A percentile compares a stretch with the other conserved stretches of the same genome.
These are phyloP conservation scores for Folsomia manolachei DNA, from an alignment of 2,888 invertebrate genomes.

Conservation along the genomic window DNA sequence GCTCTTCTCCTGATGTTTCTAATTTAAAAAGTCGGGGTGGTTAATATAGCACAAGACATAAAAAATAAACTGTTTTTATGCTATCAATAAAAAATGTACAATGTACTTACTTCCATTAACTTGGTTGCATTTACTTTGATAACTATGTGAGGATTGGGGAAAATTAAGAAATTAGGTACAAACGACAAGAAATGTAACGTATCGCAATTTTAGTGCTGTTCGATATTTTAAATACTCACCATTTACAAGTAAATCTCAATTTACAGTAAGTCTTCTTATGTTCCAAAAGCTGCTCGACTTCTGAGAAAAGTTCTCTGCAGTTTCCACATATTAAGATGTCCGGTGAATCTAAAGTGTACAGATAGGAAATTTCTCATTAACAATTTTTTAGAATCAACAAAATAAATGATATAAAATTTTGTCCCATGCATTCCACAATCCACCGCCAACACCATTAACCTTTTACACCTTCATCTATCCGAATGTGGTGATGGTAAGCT, in stretches of 20 bases:
- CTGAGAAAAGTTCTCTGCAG: slow-evolving; percentile 70
- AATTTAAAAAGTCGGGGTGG: not conserved
- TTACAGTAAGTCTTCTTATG: slow-evolving; percentile 72
- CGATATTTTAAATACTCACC: slow-evolving; percentile 58
- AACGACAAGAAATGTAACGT: no score
- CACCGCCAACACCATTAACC: not conserved
- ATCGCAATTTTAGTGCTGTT: not conserved
- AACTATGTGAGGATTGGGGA: no score
- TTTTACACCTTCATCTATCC: not conserved
- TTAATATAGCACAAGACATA: not conserved
- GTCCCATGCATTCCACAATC: not conserved
- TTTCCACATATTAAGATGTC: slow-evolving; percentile 75
- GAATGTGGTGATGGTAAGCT: not conserved
- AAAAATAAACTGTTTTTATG: not conserved
- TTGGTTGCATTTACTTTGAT: slow-evolving; percentile 53
- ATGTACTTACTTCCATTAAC: slow-evolving; percentile 16
- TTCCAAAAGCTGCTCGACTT: slow-evolving; percentile 67
- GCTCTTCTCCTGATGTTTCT: slow-evolving; percentile 50
- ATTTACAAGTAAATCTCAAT: slow-evolving; percentile 68
- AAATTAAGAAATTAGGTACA: slow-evolving; percentile 68
- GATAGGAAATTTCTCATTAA: no score
- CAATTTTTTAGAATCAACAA: not conserved
- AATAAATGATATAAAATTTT: no score
- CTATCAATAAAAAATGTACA: no score
- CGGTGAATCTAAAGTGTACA: slow-evolving; percentile 64